Evolutionary conservation across 2,113 vertebrate species (phyloP), one percentile per base, ranked within the genome.

Genomic region (Engystomops pustulosus): DNA sequence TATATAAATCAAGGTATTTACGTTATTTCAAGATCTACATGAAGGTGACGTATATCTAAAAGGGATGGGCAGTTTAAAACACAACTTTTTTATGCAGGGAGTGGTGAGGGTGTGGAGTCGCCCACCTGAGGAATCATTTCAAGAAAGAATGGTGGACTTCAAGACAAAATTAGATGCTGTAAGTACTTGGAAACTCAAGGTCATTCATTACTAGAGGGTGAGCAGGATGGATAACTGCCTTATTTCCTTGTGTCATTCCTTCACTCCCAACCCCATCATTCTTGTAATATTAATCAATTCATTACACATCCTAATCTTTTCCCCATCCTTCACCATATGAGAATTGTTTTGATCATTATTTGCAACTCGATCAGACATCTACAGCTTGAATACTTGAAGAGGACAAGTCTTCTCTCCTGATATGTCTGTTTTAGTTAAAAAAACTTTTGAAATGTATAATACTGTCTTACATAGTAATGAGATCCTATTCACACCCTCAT

Each of bases 131-230:
- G 83, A 85, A 85, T 58, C 75, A 70, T 32, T 85, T 67, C 83
- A 79, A 79, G 83, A 79, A 69, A 85, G 83, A 85, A 79, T 70
- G 83, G 34, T 82, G 80, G 74, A 85, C 83, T 79, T 79, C 75
- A 85, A 79, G 83, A 79, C 62, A 85, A 85, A 85, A 79, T 85
- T 85, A 85, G 17, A 78, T 79, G 75, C 74, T 85, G 83, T 85
- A 85, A 85, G 83, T 85, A 85, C 62, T 70, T 78, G 72, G 80
- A 80, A 12, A 83, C 23, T 41, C 15, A 70, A 49, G 45, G 62
- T 32, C 32, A 38, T 84, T 32, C 32, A 38, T 84, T 18, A 34
- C 15, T 36, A 70, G 68, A 85, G 83, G 74, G 74, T 70, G 83
- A 85, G 83, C 83, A 85, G 83, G 83, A 85, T 85, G 62, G 75